Evolutionary conservation across 2,797 vertebrate genomes (phyloP), one percentile per base, ranked within the genome.

Genomic region (Distichodus sexfasciatus): DNA sequence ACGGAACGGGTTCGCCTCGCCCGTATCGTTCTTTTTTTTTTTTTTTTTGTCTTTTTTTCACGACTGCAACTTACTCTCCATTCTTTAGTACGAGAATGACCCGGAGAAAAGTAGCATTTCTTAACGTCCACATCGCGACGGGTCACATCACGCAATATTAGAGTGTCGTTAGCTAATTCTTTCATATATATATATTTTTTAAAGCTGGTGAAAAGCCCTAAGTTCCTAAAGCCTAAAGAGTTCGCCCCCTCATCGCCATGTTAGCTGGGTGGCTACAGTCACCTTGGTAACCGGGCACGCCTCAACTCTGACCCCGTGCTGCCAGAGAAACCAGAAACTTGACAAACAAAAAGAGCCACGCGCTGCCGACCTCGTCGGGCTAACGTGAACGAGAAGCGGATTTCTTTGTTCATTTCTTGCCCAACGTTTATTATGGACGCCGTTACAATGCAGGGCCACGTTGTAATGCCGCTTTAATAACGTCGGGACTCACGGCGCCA

Each of bases 261-360:
- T 90, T 94, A 90, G 83, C 83, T 86, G 9, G 82, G 83, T 84
- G 21, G 43, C 80, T 8, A 81, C 69, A 73, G 93, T 97, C 85
- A 83, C 94, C 94, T 75, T 90, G 92, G 93, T 89, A 95, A 97
- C 96, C 85, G 80, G 85, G 83, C 87, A 89, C 89, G 86, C 63
- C 83, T 86, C 81, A 87, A 53, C 89, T 81, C 80, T 91, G 88
- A 90, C 87, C 89, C n/a, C 24, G 78, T 75, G 26, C 24, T 21
- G 33, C 3, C n/a, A 26, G 36, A 26, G 24, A 26, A 35, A 48
- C 10, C 6, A 41, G 36, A 64, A 70, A 46, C 40, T 51, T 23
- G 11, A 36, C 48, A n/a, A 4, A 14, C 26, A 9, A 10, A 21
- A 11, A 33, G 14, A 41, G 4, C 12, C 17, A 6, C 21, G 12